Percentiles rank a stretch among this genome's conserved stretches.
Conservation (phyloP, 2,113 vertebrate species). For the Sceloporus undulatus region DNA sequence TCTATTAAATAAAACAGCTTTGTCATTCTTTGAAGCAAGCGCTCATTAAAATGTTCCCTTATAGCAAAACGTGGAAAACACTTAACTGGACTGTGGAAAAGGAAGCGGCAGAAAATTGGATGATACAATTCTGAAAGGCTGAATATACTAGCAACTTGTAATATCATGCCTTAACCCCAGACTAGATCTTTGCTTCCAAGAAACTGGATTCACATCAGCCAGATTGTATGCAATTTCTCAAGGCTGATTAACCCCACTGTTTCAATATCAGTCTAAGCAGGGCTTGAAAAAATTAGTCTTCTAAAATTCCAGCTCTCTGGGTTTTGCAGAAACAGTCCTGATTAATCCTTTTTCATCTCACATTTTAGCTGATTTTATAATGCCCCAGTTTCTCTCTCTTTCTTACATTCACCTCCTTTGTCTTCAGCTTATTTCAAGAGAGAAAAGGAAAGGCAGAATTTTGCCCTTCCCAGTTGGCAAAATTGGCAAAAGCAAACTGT, state of each 20-base stretch:
- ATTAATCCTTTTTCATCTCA: too few relatives aligned
- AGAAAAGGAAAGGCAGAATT: too few relatives aligned
- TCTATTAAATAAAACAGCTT: not conserved
- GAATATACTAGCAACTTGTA: not conserved
- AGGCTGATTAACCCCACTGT: not conserved
- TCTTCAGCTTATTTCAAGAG: too few relatives aligned
- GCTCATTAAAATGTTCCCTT: not conserved
- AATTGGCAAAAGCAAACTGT: too few relatives aligned
- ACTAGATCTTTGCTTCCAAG: not conserved
- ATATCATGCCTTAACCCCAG: not conserved
- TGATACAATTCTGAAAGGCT: fast-evolving
- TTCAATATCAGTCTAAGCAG: not conserved
- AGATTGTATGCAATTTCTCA: not conserved
- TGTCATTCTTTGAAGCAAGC: not conserved
- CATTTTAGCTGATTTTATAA: too few relatives aligned
- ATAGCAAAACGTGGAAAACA: not conserved
- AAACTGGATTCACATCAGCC: too few relatives aligned
- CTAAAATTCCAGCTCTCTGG: too few relatives aligned
- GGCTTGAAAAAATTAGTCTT: too few relatives aligned
- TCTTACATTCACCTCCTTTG: too few relatives aligned
- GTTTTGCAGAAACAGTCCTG: too few relatives aligned
- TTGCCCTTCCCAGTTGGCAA: too few relatives aligned
- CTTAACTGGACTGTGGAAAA: fast-evolving
- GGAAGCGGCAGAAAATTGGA: not conserved
- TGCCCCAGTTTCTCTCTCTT: too few relatives aligned